Conservation (phyloP, 35 echinoderm and acorn worm species). For the Ophiothrix spiculata region DNA sequence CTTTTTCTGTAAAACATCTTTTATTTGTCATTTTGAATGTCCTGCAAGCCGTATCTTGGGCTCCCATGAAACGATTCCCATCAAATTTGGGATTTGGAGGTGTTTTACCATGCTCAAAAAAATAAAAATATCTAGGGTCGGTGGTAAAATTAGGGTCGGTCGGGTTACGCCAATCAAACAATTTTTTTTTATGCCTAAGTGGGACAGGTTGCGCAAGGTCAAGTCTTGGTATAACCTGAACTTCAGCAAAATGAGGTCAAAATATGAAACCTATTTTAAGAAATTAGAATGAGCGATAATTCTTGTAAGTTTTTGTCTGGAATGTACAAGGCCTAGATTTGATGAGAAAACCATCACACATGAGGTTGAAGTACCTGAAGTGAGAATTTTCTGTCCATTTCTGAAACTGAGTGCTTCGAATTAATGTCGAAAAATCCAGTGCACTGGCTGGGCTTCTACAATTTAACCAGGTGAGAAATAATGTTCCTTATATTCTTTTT, state of each 20-base stretch:
- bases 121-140: too few relatives aligned
- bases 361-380: slow-evolving; percentile 12
- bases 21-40: too few relatives aligned
- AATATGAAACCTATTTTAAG: background rate
- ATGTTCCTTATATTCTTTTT: slow-evolving; percentile 8
- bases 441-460: background rate
- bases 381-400: slow-evolving; percentile 18
- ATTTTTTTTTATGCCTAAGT: too few relatives aligned
- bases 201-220: background rate
- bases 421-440: slow-evolving; percentile 8
- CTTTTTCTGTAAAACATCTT: too few relatives aligned
- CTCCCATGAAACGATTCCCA: too few relatives aligned
- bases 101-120: too few relatives aligned
- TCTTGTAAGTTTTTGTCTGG: background rate
- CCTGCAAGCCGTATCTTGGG: too few relatives aligned
- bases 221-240: slow-evolving; percentile 9
- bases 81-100: too few relatives aligned
- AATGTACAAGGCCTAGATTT: slow-evolving; percentile 16
- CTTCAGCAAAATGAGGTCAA: background rate
- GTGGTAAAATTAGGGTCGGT: too few relatives aligned
- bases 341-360: slow-evolving; percentile 18
- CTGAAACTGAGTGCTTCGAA: slow-evolving; percentile 17
- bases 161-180: too few relatives aligned
- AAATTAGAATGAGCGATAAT: background rate
- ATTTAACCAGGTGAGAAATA: slow-evolving; percentile 17